Conservation (phyloP, 2,888 invertebrate species). For the Drosophila barbarae region DNA sequence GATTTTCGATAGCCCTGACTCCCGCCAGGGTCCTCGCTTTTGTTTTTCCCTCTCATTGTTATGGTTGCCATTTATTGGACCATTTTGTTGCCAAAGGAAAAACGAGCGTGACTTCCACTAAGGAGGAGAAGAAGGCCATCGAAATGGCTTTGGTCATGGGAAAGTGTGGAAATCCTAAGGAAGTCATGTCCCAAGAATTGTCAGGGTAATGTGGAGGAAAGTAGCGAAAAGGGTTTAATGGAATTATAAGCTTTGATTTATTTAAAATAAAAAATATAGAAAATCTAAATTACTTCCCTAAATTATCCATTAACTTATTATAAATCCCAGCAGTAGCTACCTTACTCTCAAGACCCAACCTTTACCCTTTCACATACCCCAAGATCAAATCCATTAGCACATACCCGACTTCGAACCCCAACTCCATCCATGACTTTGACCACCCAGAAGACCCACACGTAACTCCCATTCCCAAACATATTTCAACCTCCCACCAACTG, state of each 20-base stretch:
- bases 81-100: conserved; percentile 43
- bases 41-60: conserved; percentile 38
- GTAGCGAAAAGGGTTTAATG: background rate
- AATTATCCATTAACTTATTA: no score
- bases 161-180: conserved; percentile 48
- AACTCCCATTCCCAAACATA: background rate
- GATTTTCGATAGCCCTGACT: conserved; percentile 30
- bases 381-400: conserved; percentile 19
- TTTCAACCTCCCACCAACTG: conserved; percentile 16
- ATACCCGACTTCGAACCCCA: background rate
- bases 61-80: conserved; percentile 62
- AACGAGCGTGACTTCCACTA: conserved; percentile 60
- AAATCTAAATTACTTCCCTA: no score
- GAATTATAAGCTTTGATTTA: background rate
- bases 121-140: conserved; percentile 39
- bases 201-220: background rate
- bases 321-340: background rate
- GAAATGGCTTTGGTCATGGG: conserved; percentile 69
- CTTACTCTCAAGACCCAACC: no score
- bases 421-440: background rate
- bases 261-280: background rate
- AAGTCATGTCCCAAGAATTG: conserved; percentile 39
- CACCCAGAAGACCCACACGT: conserved; percentile 27
- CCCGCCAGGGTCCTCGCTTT: conserved; percentile 24
- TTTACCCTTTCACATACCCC: background rate